These are phyloP conservation scores for Adela reaumurella DNA, from an alignment of 2,888 invertebrate genomes.

Conservation along the genomic window DNA sequence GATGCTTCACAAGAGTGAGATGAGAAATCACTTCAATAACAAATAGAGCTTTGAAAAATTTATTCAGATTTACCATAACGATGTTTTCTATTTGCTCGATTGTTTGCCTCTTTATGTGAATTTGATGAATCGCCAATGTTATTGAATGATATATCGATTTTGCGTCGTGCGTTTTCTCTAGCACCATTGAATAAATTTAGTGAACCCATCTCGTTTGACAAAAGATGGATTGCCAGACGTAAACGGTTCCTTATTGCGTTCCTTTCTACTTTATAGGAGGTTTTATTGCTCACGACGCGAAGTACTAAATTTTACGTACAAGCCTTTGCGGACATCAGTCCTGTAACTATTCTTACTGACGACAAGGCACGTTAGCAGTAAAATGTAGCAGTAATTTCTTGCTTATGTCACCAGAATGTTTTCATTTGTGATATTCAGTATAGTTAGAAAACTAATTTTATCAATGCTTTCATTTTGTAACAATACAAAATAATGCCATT, in stretches of 20 bases:
- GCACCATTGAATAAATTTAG: not conserved
- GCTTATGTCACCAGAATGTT: no score
- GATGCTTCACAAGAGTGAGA: no score
- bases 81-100: not conserved
- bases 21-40: no score
- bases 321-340: no score
- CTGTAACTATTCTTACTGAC: no score
- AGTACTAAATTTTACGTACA: not conserved
- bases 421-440: no score
- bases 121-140: not conserved
- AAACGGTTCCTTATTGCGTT: conserved; percentile 39
- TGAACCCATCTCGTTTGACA: conserved; percentile 18
- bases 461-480: no score
- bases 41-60: not conserved
- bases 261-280: conserved; percentile 48
- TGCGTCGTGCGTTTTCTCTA: not conserved
- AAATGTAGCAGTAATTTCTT: no score
- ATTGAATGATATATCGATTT: not conserved
- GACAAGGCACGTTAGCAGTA: no score
- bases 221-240: conserved; percentile 37
- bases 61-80: not conserved
- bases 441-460: no score
- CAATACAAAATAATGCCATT: no score
- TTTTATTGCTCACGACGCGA: not conserved
- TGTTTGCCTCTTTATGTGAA: not conserved